These are phyloP conservation scores for Colletes gigas DNA, from an alignment of 1,140 invertebrate genomes.

Conservation along the genomic window DNA sequence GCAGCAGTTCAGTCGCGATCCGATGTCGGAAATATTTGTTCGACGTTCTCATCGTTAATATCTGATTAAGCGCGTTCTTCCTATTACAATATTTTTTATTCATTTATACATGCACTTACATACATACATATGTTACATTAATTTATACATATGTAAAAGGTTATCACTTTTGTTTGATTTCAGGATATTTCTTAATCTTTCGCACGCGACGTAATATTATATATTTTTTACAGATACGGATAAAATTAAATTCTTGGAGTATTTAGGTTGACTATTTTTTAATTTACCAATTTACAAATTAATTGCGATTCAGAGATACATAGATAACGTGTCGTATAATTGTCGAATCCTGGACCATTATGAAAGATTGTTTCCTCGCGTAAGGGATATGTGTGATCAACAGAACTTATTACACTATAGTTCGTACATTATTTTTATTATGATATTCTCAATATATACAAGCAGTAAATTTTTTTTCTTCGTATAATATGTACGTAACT, in stretches of 20 bases:
- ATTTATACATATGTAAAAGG: conserved; percentile 14
- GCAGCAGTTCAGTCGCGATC: too few relatives aligned
- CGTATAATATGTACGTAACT: conserved; percentile 72
- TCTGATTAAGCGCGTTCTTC: not conserved
- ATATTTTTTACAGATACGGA: not conserved
- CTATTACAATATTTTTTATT: conserved; percentile 1
- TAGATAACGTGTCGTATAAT: not conserved
- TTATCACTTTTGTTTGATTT: conserved; percentile 5
- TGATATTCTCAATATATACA: conserved; percentile 74
- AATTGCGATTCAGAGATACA: not conserved
- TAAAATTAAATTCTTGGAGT: conserved; percentile 4
- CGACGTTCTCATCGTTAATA: too few relatives aligned
- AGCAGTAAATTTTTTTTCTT: conserved; percentile 73
- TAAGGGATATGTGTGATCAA: conserved; percentile 9
- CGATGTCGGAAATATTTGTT: not conserved
- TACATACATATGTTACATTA: conserved; percentile 10
- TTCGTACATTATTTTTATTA: conserved; percentile 77
- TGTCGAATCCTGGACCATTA: not conserved
- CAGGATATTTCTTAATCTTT: not conserved
- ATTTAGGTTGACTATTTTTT: not conserved
- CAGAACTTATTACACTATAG: conserved; percentile 12
- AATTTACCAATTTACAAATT: not conserved
- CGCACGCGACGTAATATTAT: too few relatives aligned
- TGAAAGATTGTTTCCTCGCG: not conserved
- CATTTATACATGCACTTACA: conserved; percentile 7